These are phyloP conservation scores for Oryzaephilus surinamensis DNA, from an alignment of 1,140 invertebrate species.

Conservation along the genomic window DNA sequence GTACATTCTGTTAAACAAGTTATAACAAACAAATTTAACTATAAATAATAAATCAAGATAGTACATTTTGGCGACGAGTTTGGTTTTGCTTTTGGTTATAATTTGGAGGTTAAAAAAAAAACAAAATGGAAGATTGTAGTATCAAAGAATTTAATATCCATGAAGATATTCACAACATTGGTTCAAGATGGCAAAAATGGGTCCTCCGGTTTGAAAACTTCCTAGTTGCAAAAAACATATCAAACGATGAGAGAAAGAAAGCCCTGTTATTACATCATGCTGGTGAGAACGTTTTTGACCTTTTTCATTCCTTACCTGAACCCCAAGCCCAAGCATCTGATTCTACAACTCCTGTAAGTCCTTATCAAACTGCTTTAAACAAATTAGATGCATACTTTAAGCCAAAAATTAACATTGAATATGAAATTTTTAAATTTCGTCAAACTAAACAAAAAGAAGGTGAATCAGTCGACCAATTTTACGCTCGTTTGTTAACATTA, in stretches of 20 bases:
- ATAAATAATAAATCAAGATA: no score
- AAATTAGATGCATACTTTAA: neutral
- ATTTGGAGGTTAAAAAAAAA: no score
- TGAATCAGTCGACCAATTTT: slow-evolving; percentile 5
- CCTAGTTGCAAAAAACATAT: neutral
- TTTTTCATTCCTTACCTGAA: neutral
- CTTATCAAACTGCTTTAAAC: neutral
- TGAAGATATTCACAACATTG: no score
- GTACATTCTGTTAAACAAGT: no score
- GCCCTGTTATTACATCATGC: neutral
- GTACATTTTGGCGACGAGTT: no score
- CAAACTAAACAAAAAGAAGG: neutral
- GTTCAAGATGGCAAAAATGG: no score
- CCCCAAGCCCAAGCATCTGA: no score
- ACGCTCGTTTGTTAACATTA: slow-evolving; percentile 5
- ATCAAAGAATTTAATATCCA: no score
- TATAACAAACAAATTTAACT: no score
- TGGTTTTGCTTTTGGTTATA: no score
- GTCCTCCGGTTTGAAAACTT: neutral
- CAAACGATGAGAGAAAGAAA: neutral
- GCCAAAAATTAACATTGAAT: neutral
- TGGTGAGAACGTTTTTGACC: neutral
- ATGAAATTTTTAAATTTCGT: slow-evolving; percentile 2
- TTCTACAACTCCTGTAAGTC: neutral
- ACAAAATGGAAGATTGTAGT: no score